Conservation (phyloP, 2,797 vertebrate species). For the Rhadinocentrus ornatus region DNA sequence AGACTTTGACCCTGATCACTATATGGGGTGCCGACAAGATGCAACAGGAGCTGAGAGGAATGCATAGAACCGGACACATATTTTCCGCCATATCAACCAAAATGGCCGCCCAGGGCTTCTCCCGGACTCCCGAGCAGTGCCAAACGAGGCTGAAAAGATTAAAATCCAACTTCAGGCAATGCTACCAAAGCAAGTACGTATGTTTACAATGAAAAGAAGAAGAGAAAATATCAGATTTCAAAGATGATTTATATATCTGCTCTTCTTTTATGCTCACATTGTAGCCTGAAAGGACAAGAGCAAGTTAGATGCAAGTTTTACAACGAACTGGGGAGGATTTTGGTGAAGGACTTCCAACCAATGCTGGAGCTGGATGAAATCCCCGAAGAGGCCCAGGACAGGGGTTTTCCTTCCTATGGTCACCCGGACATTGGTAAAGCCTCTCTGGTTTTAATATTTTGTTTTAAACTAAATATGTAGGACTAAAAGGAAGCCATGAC, state of each 20-base stretch:
- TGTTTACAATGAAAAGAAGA: neutral
- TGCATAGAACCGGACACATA: slow-evolving; percentile 71
- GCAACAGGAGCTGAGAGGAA: slow-evolving; percentile 73
- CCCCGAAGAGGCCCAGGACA: slow-evolving; percentile 58
- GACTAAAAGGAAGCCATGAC: neutral
- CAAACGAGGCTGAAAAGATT: slow-evolving; percentile 79
- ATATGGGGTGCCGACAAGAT: slow-evolving; percentile 77
- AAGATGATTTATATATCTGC: rapidly evolving
- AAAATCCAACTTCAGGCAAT: slow-evolving; percentile 78
- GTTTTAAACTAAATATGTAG: neutral
- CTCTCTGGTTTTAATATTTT: neutral
- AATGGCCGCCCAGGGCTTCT: slow-evolving; percentile 73
- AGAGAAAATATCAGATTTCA: neutral
- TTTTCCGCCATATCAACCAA: slow-evolving; percentile 78
- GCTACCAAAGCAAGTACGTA: slow-evolving; percentile 79
- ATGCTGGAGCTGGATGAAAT: slow-evolving; percentile 51
- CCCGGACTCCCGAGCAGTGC: slow-evolving; percentile 81
- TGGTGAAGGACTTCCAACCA: slow-evolving; percentile 67
- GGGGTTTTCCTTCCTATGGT: slow-evolving; percentile 49
- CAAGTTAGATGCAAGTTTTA: slow-evolving; percentile 79
- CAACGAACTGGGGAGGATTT: slow-evolving; percentile 74
- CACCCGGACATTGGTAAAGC: slow-evolving; percentile 69
- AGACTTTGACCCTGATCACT: slow-evolving; percentile 79
- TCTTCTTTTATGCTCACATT: neutral
- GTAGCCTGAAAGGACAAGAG: slow-evolving; percentile 68